Percentiles rank a stretch among this genome's conserved stretches.
Conservation (phyloP, 2,888 invertebrate genomes). For the Uropetala carovei region DNA sequence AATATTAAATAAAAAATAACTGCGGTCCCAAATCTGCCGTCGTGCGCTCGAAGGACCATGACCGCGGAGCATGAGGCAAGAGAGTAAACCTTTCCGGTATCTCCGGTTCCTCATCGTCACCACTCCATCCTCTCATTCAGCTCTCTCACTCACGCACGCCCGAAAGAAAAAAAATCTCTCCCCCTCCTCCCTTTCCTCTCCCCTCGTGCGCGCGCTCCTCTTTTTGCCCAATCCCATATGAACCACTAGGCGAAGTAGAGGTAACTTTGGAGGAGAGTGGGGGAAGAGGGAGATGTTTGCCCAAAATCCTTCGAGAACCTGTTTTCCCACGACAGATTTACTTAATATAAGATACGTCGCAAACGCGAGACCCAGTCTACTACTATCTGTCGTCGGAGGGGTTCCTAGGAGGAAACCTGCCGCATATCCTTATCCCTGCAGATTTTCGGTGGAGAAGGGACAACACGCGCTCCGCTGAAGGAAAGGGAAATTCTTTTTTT, state of each 20-base stretch:
- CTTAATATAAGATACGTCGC: not conserved
- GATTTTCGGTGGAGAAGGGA: not conserved
- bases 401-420: not conserved
- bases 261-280: too few relatives aligned
- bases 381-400: not conserved
- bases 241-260: not conserved
- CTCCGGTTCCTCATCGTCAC: too few relatives aligned
- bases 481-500: not conserved
- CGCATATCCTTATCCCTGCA: not conserved
- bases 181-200: too few relatives aligned
- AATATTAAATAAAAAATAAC: too few relatives aligned
- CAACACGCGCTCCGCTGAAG: not conserved
- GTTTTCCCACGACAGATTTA: not conserved
- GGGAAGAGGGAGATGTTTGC: not conserved
- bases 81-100: too few relatives aligned
- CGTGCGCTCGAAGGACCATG: too few relatives aligned
- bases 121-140: too few relatives aligned
- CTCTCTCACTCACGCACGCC: too few relatives aligned
- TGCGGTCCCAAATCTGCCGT: too few relatives aligned
- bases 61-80: too few relatives aligned
- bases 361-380: not conserved
- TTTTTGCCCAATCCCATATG: not conserved
- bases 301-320: constrained; percentile 24
- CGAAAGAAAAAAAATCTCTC: too few relatives aligned
- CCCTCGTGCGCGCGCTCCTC: not conserved